Base-by-base conservation (phyloP, 2,888 invertebrate genomes). In the Atethmia centrago region DNA sequence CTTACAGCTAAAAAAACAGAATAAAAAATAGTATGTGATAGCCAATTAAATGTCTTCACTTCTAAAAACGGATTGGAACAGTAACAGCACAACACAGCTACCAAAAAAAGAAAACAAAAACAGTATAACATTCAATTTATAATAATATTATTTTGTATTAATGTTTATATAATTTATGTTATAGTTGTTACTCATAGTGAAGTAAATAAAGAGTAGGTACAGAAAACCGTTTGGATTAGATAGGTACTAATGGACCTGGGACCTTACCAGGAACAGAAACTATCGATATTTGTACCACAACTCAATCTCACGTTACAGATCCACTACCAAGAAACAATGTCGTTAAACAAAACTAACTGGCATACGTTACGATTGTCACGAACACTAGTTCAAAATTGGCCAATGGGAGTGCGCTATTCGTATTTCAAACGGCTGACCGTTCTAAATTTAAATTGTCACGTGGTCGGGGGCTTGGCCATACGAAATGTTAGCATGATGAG, bases 401-500 rank as follows among this genome's bases (percentile, higher is more conserved):
- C 90, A 91, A 90, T 89, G 59, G 75, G 69, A 81, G 73, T 71
- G 65, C 63, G 36, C 45, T 65, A 74, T 88, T 89, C 83, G 76
- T 87, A 82, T 82, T 86, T 79, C 78, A 82, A 88, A 88, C 86
- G 63, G 61, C 42, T 56, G 62, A 55, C 56, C 61, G 61, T 85
- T 85, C 87, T 88, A 85, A 85, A 84, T 88, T 90, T 88, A 85
- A 90, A 64, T 42, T 61, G 80, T 87, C 90, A 91, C 89, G 88
- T 91, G 90, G 74, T 87, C 88, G 89, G 92, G 92, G 93, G 94
- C 92, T 92, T 88, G 93, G 79, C 92, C 61, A 36, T 49, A 66
- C 55, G 68, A 71, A 74, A 66, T 70, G 72, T 53, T 58, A 42
- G 47, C 62, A 58, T n/a, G 78, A 82, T 14, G 61, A 36, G 12